Base-by-base conservation (phyloP, 2,888 invertebrate genomes). In the Chrysomela aeneicollis region DNA sequence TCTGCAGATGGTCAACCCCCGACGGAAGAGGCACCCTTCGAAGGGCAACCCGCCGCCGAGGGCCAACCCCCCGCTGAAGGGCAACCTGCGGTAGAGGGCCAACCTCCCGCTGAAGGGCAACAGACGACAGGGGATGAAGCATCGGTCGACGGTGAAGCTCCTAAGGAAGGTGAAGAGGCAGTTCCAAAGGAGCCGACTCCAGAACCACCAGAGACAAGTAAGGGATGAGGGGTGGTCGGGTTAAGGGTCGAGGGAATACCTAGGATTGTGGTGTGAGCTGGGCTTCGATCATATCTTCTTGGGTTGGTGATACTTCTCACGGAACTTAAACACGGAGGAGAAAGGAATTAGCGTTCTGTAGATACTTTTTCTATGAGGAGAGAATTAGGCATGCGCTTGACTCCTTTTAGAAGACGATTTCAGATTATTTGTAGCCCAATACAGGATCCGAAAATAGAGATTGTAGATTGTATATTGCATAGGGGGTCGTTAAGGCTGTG, bases 1-100 rank as follows among this genome's bases (percentile, higher is more conserved):
- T 77, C 77, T 5, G 74, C 74, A 9, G 77, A 83, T 42, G 75
- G 70, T 78, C 79, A 65, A 61, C 74, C 78, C 19, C 75, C 80
- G 6, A 71, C 73, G 10, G 77, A 83, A 46, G 76, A 68, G 77
- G 79, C 67, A 58, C 76, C 77, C 15, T 75, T 80, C n/a, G 78
- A 76, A 67, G 77, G 74, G 15, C 73, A 76, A 9, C 74, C 83
- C 17, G 78, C 79, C 6, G 78, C 76, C 58, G 79, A 80, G 64
- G 79, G 75, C 4, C 75, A 74, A 53, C 74, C 79, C 8, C 47
- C 57, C 17, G 10, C 53, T 21, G 61, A 81, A 71, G 81, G 77
- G 47, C 71, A 76, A 51, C 75, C 79, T 19, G 76, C 77, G 5
- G 74, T 74, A 6, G 78, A 83, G 42, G 75, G 69, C 77, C 79